Evolutionary conservation across 2,113 vertebrate genomes (phyloP), one percentile per base, ranked within the genome.

Genomic region (Columba janthina): DNA sequence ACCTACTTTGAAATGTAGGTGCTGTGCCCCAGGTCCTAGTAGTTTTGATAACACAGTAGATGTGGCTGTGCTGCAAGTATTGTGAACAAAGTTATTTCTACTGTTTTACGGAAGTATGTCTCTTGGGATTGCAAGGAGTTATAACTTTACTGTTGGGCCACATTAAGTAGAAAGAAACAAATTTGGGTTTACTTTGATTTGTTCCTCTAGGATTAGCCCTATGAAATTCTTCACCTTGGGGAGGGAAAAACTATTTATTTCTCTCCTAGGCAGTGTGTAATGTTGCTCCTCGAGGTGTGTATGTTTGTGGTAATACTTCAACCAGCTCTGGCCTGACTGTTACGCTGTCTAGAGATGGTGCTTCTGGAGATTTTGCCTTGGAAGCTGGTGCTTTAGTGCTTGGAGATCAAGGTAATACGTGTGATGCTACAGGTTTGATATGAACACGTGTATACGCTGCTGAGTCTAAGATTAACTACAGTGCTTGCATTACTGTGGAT

Each of bases 241-340:
- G 42, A 73, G 12, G 44, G 12, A 40, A 85, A 74, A 82, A 61
- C 6, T 34, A 20, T 54, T 79, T 88, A 19, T 54, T 95, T 96
- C 51, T 96, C 57, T 81, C 86, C 42, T 58, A 99, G 99, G 99
- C 99, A 0, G 98, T 98, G 36, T 99, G 99, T 85, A 99, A 98
- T 2, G 90, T 99, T 29, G 99, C 99, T 75, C 99, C 99, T 11
- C 99, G 99, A 58, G 99, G 99, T 22, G 99, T 99, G 44, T 99
- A 99, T 73, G 99, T 99, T 18, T 99, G 99, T 95, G 99, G 99
- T 20, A 99, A 99, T 89, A 99, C 99, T n/a, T 99, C 99, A 14
- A 99, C 99, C 78, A 98, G 98, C 40, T 98, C 99, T 94, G 99
- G 99, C 66, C 96, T 99, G 77, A 99, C 99, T 3, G 99, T 99